These are phyloP conservation scores for Todiramphus saurophagus DNA, from an alignment of 2,113 vertebrate species.

Conservation along the genomic window DNA sequence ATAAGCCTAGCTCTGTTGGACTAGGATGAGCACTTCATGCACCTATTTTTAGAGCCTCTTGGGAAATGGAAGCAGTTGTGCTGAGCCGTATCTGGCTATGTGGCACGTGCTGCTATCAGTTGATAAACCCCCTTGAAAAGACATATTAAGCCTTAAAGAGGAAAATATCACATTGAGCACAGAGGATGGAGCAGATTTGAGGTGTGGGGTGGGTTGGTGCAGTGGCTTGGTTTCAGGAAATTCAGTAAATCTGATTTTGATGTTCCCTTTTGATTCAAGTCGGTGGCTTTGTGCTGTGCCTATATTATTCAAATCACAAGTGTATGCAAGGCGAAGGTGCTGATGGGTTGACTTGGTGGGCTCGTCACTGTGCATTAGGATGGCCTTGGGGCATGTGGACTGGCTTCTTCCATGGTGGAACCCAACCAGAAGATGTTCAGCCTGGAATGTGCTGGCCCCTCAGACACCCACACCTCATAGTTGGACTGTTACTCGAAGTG, in stretches of 20 bases:
- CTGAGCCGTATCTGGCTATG: background rate
- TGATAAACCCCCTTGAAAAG: background rate
- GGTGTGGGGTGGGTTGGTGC: rapidly evolving
- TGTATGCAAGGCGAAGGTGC: background rate
- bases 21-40: background rate
- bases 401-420: background rate
- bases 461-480: rapidly evolving
- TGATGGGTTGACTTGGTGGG: background rate
- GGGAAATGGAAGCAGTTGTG: background rate
- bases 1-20: background rate
- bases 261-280: background rate
- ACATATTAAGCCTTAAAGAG: background rate
- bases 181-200: background rate
- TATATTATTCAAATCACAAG: background rate
- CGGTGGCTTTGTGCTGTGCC: background rate
- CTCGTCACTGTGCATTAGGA: background rate
- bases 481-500: background rate
- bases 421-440: background rate
- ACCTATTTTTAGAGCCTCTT: background rate
- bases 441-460: background rate
- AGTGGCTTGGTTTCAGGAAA: background rate
- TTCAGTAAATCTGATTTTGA: background rate
- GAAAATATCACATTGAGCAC: rapidly evolving
- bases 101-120: background rate
- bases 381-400: background rate